These are phyloP conservation scores for Tenebrosternarchus preto DNA, from an alignment of 2,113 vertebrate species.

Conservation along the genomic window DNA sequence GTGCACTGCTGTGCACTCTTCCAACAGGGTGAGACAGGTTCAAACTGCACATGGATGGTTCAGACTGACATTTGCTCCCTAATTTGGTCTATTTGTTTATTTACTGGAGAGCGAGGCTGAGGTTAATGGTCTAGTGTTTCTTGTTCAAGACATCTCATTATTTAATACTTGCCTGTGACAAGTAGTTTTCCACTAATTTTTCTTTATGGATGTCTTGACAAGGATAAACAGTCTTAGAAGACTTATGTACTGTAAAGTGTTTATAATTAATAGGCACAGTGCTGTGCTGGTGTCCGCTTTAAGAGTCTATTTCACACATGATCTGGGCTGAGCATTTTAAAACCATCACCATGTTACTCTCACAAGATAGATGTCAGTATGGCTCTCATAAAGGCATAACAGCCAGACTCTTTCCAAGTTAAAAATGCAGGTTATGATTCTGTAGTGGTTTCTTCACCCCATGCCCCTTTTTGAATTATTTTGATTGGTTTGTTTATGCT, in stretches of 20 bases:
- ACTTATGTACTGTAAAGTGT: not conserved
- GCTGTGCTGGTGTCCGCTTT: not conserved
- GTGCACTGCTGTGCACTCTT: not conserved
- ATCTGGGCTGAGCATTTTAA: not conserved
- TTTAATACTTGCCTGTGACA: constrained; percentile 14
- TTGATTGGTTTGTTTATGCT: too few species aligned
- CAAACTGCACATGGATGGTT: not conserved
- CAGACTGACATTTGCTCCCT: not conserved
- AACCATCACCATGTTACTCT: not conserved
- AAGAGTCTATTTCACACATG: constrained; percentile 27
- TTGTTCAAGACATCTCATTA: constrained; percentile 23
- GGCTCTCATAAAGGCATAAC: not conserved
- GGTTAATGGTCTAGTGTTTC: constrained; percentile 31
- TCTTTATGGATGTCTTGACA: constrained; percentile 1
- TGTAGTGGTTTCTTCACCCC: not conserved
- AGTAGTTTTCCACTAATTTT: constrained; percentile 13
- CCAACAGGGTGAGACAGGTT: not conserved
- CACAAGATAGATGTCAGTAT: not conserved
- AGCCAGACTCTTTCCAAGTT: not conserved
- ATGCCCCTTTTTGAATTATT: not conserved
- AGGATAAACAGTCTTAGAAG: not conserved
- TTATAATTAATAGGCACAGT: constrained; percentile 12
- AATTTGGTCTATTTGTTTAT: constrained; percentile 19
- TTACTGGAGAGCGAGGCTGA: constrained; percentile 36
- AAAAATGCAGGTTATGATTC: not conserved